A percentile compares a stretch with the other conserved stretches of the same genome.
Conservation (phyloP, 2,797 vertebrate species). For the Jordanella pulchra region DNA sequence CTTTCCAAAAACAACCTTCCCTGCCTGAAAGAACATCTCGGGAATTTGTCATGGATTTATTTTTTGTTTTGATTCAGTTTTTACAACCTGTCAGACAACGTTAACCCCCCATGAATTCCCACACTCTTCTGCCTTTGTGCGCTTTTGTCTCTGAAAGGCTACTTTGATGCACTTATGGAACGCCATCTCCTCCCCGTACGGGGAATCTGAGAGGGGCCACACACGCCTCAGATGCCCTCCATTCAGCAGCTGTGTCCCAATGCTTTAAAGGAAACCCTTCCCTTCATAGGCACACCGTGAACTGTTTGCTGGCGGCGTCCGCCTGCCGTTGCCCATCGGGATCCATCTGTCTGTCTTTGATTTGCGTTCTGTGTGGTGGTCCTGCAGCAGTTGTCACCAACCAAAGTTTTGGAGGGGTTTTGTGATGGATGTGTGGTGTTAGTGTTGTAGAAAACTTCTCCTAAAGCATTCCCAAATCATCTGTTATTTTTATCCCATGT, state of each 20-base stretch:
- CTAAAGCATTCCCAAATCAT: conserved; percentile 48
- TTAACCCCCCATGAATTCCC: conserved; percentile 11
- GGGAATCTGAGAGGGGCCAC: conserved; percentile 55
- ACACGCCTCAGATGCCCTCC: conserved; percentile 44
- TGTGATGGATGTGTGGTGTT: not conserved
- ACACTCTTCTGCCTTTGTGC: conserved; percentile 39
- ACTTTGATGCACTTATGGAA: conserved; percentile 74
- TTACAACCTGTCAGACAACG: conserved; percentile 22
- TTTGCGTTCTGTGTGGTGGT: conserved; percentile 49
- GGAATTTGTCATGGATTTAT: conserved; percentile 11
- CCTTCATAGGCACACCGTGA: not conserved
- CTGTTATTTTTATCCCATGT: conserved; percentile 45
- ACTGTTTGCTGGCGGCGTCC: conserved; percentile 22
- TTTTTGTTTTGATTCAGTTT: conserved; percentile 31
- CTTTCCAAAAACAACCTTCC: not conserved
- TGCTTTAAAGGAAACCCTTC: conserved; percentile 31
- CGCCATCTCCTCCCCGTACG: conserved; percentile 46
- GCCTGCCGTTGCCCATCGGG: conserved; percentile 30
- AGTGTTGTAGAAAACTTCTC: conserved; percentile 39
- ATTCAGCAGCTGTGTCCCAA: conserved; percentile 57
- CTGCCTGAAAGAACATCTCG: not conserved
- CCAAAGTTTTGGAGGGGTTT: conserved; percentile 43
- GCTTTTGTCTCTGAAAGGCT: conserved; percentile 61
- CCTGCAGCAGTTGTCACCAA: conserved; percentile 51
- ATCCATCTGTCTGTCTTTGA: conserved; percentile 65